Evolutionary conservation across 1,140 invertebrate species (phyloP).

Genomic region (Rhizoglyphus robini): DNA sequence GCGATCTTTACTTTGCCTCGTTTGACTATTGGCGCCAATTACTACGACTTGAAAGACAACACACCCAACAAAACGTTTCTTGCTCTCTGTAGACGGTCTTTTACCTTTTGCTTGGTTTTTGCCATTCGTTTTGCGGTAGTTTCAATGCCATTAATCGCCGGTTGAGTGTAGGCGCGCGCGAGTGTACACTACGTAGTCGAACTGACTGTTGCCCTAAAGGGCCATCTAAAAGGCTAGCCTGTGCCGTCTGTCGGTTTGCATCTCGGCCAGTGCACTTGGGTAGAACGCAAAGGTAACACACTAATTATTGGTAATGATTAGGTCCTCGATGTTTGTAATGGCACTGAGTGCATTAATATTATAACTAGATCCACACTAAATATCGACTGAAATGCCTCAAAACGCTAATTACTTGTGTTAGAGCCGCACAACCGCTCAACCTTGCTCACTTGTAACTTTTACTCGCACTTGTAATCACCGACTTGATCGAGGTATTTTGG

Average conservation of each 20-base stretch:
- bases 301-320: slow-evolving; percentile 14
- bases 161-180: background rate
- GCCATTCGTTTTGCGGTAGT: background rate
- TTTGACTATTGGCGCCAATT: background rate
- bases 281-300: background rate
- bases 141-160: background rate
- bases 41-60: too few species aligned
- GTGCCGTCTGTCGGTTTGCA: background rate
- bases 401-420: too few species aligned
- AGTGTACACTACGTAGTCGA: background rate
- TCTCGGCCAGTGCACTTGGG: background rate
- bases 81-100: background rate
- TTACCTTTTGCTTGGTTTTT: background rate
- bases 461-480: background rate
- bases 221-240: background rate
- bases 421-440: background rate
- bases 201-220: background rate
- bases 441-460: background rate
- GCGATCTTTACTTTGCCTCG: background rate
- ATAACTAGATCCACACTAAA: background rate
- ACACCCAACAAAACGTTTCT: background rate
- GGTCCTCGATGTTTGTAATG: slow-evolving; percentile 4
- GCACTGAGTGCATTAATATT: background rate
- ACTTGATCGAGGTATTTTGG: background rate
- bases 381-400: background rate